Evolutionary conservation across 2,888 invertebrate genomes (phyloP).

Genomic region (Coecobrya sp.): DNA sequence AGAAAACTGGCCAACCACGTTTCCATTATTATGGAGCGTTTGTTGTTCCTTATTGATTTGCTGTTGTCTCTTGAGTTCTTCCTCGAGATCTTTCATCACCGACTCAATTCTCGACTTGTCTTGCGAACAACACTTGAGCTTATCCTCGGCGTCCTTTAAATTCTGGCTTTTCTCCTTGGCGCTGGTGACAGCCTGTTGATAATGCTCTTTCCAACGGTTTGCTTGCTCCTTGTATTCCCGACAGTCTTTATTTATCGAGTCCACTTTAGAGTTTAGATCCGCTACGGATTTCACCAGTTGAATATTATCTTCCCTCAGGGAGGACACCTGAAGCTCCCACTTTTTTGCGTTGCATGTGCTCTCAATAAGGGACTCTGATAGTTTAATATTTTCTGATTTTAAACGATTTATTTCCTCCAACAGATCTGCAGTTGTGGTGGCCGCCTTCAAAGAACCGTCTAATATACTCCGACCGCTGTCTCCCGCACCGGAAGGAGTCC

Average conservation of each 20-base stretch:
- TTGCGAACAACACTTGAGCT: slow-evolving; percentile 9
- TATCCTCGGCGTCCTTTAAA: slow-evolving; percentile 70
- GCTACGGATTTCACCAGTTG: slow-evolving; percentile 57
- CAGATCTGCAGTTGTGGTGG: slow-evolving; percentile 18
- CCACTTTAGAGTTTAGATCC: slow-evolving; percentile 59
- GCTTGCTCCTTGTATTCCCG: slow-evolving; percentile 62
- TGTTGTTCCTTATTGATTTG: slow-evolving; percentile 53
- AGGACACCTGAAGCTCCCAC: slow-evolving; percentile 72
- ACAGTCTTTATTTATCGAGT: slow-evolving; percentile 45
- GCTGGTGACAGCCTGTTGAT: slow-evolving; percentile 34
- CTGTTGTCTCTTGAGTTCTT: slow-evolving; percentile 64
- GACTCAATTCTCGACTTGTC: slow-evolving; percentile 59
- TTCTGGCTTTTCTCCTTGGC: slow-evolving; percentile 54
- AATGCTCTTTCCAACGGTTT: slow-evolving; percentile 60
- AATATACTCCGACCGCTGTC: neutral
- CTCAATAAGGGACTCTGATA: slow-evolving; percentile 65
- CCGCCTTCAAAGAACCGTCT: neutral
- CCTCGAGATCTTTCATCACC: slow-evolving; percentile 61
- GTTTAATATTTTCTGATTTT: slow-evolving; percentile 59
- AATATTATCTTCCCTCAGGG: slow-evolving; percentile 65
- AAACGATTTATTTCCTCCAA: slow-evolving; percentile 63
- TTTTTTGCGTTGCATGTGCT: slow-evolving; percentile 68
- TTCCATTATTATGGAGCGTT: neutral
- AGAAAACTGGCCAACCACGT: slow-evolving; percentile 48
- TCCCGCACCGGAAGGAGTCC: neutral